Percentiles rank a stretch among this genome's conserved stretches.
Conservation (phyloP, 2,113 vertebrate species). For the Macquaria ambigua region DNA sequence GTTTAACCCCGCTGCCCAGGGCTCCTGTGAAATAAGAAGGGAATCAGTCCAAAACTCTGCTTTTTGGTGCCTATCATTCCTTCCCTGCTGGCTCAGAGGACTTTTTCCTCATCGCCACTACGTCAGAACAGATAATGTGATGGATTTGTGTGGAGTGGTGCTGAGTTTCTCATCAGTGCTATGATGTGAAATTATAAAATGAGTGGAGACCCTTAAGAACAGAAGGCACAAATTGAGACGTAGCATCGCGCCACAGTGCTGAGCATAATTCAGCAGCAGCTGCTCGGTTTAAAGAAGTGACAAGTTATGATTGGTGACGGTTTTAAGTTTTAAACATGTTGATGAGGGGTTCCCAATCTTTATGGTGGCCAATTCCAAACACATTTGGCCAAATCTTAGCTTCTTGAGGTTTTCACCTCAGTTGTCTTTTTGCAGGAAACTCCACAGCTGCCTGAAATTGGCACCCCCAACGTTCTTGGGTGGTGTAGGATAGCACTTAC, state of each 20-base stretch:
- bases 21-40: conserved; percentile 61
- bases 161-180: conserved; percentile 45
- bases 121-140: conserved; percentile 45
- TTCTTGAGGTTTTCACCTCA: neutral
- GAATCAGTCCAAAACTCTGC: conserved; percentile 55
- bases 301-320: conserved; percentile 19
- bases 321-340: neutral
- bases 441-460: neutral
- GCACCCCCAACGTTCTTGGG: neutral
- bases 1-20: conserved; percentile 63
- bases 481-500: neutral
- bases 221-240: conserved; percentile 45
- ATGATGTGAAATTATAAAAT: conserved; percentile 55
- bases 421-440: neutral
- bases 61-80: conserved; percentile 53
- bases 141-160: conserved; percentile 32
- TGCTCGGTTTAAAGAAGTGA: conserved; percentile 28
- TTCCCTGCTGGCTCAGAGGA: conserved; percentile 23
- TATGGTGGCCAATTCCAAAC: neutral
- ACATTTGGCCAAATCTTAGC: neutral
- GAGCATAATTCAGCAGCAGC: conserved; percentile 29
- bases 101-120: conserved; percentile 15
- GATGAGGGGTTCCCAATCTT: neutral
- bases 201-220: conserved; percentile 48
- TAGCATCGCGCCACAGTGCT: conserved; percentile 4